Conservation (phyloP, 2,888 invertebrate genomes). For the Euphydryas editha region DNA sequence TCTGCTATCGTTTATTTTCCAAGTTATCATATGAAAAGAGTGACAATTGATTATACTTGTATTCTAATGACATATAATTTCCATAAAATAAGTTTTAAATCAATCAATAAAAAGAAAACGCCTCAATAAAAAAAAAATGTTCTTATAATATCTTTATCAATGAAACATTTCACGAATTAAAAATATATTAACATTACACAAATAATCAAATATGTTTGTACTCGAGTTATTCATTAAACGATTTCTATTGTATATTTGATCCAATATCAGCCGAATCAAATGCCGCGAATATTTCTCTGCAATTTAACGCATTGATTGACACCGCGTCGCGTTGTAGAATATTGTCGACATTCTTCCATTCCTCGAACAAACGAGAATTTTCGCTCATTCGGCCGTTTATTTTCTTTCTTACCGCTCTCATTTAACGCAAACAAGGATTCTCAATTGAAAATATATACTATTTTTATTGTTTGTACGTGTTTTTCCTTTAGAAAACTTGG, state of each 20-base stretch:
- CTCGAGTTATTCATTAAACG: conserved; percentile 4
- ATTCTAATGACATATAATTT: too few relatives aligned
- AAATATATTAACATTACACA: too few relatives aligned
- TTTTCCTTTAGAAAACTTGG: not conserved
- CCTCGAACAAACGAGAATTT: conserved; percentile 12
- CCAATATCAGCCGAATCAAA: conserved; percentile 15
- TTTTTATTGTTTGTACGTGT: not conserved
- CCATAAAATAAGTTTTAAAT: too few relatives aligned
- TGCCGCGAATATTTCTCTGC: conserved; percentile 31
- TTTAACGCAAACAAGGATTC: conserved; percentile 1
- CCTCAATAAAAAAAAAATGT: too few relatives aligned
- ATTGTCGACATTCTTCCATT: conserved; percentile 6
- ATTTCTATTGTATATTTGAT: conserved; percentile 9
- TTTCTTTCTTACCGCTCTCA: conserved; percentile 4
- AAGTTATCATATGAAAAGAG: too few relatives aligned
- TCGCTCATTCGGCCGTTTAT: conserved; percentile 10
- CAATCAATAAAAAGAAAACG: too few relatives aligned
- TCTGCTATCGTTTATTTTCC: too few relatives aligned
- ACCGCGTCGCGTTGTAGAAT: conserved; percentile 13
- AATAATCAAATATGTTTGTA: not conserved
- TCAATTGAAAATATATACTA: conserved; percentile 11
- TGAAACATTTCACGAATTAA: too few relatives aligned
- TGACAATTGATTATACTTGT: too few relatives aligned
- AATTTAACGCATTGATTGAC: conserved; percentile 38
- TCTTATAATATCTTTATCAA: too few relatives aligned